Percentiles rank a stretch among this genome's conserved stretches.
phyloP scores from a whole-genome alignment of 2,113 vertebrate species.

The Cololabis saira region DNA sequence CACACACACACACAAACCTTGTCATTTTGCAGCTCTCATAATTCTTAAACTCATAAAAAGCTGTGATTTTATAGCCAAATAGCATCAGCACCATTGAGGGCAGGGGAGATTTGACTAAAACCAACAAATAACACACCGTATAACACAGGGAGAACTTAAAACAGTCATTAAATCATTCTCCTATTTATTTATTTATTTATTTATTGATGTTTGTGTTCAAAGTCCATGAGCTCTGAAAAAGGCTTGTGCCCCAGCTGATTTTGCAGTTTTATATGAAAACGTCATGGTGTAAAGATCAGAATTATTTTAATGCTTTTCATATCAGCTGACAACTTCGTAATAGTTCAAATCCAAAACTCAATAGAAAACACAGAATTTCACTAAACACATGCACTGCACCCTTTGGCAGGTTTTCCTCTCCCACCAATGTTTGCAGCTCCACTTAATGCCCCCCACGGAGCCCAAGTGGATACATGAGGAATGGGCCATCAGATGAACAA shows the following conservation, averaged over 20 bases:
- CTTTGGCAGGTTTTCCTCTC: neutral
- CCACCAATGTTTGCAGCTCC: conserved; percentile 10
- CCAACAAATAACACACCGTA: too few relatives aligned
- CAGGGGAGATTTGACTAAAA: too few relatives aligned
- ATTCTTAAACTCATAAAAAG: too few relatives aligned
- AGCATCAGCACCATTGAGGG: too few relatives aligned
- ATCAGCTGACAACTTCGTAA: neutral
- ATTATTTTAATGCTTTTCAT: neutral
- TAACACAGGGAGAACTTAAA: too few relatives aligned
- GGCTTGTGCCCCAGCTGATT: neutral
- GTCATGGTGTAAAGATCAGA: neutral
- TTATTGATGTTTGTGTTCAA: too few relatives aligned
- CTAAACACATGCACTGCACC: neutral
- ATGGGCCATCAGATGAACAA: conserved; percentile 45
- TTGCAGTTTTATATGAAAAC: neutral
- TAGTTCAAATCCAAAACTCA: neutral
- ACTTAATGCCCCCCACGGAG: conserved; percentile 9
- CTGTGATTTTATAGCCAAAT: too few relatives aligned
- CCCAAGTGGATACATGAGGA: conserved; percentile 16
- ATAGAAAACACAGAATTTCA: neutral
- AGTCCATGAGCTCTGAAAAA: neutral
- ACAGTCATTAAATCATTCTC: too few relatives aligned
- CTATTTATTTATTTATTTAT: too few relatives aligned
- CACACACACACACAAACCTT: conserved; percentile 69
- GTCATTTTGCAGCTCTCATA: conserved; percentile 64